Conservation (phyloP, 2,113 vertebrate genomes). For the Phodopus roborovskii region DNA sequence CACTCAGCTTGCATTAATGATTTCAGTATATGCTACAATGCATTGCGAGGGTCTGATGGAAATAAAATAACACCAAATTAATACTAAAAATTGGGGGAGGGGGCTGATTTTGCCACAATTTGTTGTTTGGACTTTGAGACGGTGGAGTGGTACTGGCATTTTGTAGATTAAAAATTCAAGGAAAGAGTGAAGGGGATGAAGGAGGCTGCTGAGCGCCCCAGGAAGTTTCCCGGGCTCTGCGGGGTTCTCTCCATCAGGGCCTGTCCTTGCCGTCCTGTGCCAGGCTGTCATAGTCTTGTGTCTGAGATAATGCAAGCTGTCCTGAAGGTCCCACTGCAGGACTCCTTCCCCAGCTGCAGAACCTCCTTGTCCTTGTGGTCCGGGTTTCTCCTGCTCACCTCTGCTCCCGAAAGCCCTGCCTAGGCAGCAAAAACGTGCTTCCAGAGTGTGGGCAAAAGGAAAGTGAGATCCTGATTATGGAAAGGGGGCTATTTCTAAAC, state of each 20-base stretch:
- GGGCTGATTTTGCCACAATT: background rate
- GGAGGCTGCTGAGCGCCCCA: background rate
- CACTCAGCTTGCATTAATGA: background rate
- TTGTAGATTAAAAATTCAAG: background rate
- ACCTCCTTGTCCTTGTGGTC: background rate
- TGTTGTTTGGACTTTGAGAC: background rate
- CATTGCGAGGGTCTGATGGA: background rate
- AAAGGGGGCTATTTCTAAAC: background rate
- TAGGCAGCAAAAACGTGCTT: background rate
- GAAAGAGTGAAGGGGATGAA: background rate
- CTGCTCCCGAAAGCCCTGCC: background rate
- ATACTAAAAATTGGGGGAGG: background rate
- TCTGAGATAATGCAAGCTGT: background rate
- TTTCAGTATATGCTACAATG: background rate
- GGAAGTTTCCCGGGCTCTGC: background rate
- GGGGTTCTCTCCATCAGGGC: background rate
- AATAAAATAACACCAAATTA: background rate
- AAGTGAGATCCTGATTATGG: background rate
- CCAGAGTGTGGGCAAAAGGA: background rate
- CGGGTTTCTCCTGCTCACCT: background rate
- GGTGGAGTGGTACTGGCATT: background rate
- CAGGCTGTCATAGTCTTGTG: background rate
- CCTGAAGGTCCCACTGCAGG: background rate
- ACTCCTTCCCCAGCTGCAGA: background rate
- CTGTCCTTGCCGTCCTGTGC: background rate